These are phyloP conservation scores for Mesaphorura yosii DNA, from an alignment of 1,140 invertebrate genomes.

Conservation along the genomic window DNA sequence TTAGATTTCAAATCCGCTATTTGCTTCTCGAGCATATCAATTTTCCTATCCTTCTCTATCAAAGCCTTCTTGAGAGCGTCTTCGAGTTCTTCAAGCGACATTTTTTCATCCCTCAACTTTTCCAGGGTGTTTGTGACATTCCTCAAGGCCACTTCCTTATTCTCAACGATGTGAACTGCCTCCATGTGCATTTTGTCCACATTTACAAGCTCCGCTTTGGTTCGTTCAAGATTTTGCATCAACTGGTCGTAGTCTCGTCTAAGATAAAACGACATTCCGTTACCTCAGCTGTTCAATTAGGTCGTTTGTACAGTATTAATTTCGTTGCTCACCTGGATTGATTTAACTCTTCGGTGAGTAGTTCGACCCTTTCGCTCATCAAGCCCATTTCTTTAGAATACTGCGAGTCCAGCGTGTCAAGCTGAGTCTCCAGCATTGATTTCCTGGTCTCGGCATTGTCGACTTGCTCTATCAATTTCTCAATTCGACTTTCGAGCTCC, in stretches of 20 bases:
- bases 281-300: not conserved
- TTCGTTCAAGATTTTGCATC: slow-evolving; percentile 20
- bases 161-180: slow-evolving; percentile 26
- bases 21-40: slow-evolving; percentile 60
- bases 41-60: slow-evolving; percentile 54
- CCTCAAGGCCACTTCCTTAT: slow-evolving; percentile 21
- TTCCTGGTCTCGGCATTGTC: slow-evolving; percentile 23
- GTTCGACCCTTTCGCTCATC: slow-evolving; percentile 22
- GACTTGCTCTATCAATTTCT: slow-evolving; percentile 19
- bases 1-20: slow-evolving; percentile 57
- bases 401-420: slow-evolving; percentile 50
- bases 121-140: slow-evolving; percentile 24
- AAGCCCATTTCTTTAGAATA: slow-evolving; percentile 27
- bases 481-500: slow-evolving; percentile 26
- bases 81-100: slow-evolving; percentile 65
- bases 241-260: slow-evolving; percentile 28
- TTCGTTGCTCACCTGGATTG: slow-evolving; percentile 17
- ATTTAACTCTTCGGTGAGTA: slow-evolving; percentile 24
- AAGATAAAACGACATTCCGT: not conserved
- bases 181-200: slow-evolving; percentile 29
- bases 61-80: slow-evolving; percentile 58
- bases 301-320: too few species aligned
- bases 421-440: slow-evolving; percentile 48
- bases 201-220: slow-evolving; percentile 25
- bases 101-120: slow-evolving; percentile 49